phyloP scores from a whole-genome alignment of 2,888 invertebrate genomes.

The Phalera bucephala region DNA sequence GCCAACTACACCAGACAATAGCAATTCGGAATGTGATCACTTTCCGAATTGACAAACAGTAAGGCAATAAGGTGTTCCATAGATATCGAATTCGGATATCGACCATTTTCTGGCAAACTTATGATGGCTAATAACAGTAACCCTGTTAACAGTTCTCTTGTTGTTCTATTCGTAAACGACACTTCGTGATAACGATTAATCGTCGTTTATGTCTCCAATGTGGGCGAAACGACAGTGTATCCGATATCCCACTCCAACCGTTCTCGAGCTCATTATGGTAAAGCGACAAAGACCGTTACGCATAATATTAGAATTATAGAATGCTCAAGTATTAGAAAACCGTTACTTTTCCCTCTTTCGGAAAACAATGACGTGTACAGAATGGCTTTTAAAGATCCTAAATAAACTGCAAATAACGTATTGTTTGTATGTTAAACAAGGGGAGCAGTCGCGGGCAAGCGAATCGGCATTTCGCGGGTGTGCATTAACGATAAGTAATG shows the following conservation, averaged over 20 bases:
- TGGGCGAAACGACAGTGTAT: conserved; percentile 44
- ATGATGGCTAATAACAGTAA: too few species aligned
- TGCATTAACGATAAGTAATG: conserved; percentile 41
- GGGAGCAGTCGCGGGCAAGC: conserved; percentile 37
- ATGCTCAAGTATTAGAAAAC: conserved; percentile 41
- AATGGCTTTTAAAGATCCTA: conserved; percentile 28
- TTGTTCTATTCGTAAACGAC: background rate
- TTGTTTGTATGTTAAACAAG: conserved; percentile 35
- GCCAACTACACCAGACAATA: too few species aligned
- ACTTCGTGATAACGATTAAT: conserved; percentile 34
- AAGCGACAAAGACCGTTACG: conserved; percentile 56
- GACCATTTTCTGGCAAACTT: too few species aligned
- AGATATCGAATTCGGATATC: too few species aligned
- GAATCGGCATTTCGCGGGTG: conserved; percentile 39
- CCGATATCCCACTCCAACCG: conserved; percentile 30
- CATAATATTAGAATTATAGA: conserved; percentile 51
- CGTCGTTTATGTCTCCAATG: conserved; percentile 35
- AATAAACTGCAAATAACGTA: conserved; percentile 39
- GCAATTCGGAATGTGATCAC: too few species aligned
- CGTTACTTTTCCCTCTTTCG: conserved; percentile 39
- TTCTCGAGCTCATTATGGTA: conserved; percentile 39
- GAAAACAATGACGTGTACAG: conserved; percentile 40
- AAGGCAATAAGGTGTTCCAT: too few species aligned
- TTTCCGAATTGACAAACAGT: too few species aligned
- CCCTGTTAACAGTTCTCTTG: background rate